Conservation (phyloP, 1,140 invertebrate species). For the Drosophila repletoides region DNA sequence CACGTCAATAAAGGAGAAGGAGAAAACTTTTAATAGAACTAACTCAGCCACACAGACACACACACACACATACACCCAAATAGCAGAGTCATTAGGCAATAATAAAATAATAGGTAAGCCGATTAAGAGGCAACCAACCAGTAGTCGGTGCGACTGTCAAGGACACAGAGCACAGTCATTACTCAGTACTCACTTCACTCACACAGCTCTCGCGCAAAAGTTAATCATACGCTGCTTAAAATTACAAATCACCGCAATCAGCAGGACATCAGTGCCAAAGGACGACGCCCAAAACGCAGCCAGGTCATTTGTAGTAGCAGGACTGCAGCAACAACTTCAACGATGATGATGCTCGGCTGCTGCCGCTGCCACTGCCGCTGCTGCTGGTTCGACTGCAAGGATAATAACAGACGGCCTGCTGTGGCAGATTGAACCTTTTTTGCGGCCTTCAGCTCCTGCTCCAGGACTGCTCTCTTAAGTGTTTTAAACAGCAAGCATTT, state of each 20-base stretch:
- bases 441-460: neutral
- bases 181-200: slow-evolving; percentile 8
- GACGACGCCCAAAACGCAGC: slow-evolving; percentile 5
- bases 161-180: slow-evolving; percentile 33
- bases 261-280: slow-evolving; percentile 26
- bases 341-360: neutral
- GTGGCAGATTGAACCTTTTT: slow-evolving; percentile 41
- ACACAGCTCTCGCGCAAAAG: slow-evolving; percentile 31
- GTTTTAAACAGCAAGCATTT: slow-evolving; percentile 77
- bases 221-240: slow-evolving; percentile 75
- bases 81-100: slow-evolving; percentile 22
- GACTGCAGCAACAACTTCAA: too few species aligned
- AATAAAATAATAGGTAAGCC: slow-evolving; percentile 41
- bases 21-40: neutral
- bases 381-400: slow-evolving; percentile 38
- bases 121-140: slow-evolving; percentile 30
- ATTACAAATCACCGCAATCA: slow-evolving; percentile 77
- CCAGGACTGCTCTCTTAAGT: slow-evolving; percentile 38
- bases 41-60: neutral
- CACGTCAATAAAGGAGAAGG: neutral
- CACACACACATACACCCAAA: neutral
- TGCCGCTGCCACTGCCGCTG: neutral
- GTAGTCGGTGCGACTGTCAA: slow-evolving; percentile 35
- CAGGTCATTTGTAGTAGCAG: too few species aligned
- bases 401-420: slow-evolving; percentile 67